phyloP scores from a whole-genome alignment of 2,888 invertebrate species.

The Phrixothrix hirtus region DNA sequence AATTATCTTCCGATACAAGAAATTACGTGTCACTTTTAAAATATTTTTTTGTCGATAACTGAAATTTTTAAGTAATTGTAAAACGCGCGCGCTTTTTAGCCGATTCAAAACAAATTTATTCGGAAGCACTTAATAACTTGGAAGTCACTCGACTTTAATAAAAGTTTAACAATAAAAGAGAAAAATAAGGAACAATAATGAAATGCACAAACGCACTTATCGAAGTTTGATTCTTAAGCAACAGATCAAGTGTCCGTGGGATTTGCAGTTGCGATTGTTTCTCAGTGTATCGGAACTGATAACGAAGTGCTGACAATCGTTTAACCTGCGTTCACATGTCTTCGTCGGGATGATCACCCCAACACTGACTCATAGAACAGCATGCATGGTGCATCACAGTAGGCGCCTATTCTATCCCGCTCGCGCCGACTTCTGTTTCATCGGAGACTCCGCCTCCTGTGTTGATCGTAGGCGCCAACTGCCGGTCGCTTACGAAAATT shows the following conservation, averaged over 20 bases:
- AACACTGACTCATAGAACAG: conserved; percentile 57
- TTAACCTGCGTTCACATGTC: conserved; percentile 55
- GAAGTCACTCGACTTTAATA: conserved; percentile 17
- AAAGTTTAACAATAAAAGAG: conserved; percentile 7
- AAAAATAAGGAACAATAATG: conserved; percentile 5
- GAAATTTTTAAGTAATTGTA: conserved; percentile 2
- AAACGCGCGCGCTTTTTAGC: conserved; percentile 7
- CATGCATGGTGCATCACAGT: conserved; percentile 65
- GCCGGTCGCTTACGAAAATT: conserved; percentile 37
- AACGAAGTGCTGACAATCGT: conserved; percentile 33
- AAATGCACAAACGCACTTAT: conserved; percentile 19
- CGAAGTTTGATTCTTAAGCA: conserved; percentile 27
- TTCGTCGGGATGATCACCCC: conserved; percentile 63
- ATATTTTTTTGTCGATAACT: conserved; percentile 11
- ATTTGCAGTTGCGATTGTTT: conserved; percentile 32
- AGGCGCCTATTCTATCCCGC: conserved; percentile 45
- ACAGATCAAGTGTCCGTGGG: conserved; percentile 34
- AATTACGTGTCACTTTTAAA: conserved; percentile 30
- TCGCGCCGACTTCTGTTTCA: conserved; percentile 54
- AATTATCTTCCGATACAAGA: conserved; percentile 31
- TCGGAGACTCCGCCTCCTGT: conserved; percentile 67
- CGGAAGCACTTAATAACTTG: conserved; percentile 24
- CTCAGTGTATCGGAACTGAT: conserved; percentile 31
- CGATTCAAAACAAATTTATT: conserved; percentile 4
- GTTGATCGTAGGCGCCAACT: conserved; percentile 56